Evolutionary conservation across 2,113 vertebrate species (phyloP).

Genomic region (Petaurus breviceps): DNA sequence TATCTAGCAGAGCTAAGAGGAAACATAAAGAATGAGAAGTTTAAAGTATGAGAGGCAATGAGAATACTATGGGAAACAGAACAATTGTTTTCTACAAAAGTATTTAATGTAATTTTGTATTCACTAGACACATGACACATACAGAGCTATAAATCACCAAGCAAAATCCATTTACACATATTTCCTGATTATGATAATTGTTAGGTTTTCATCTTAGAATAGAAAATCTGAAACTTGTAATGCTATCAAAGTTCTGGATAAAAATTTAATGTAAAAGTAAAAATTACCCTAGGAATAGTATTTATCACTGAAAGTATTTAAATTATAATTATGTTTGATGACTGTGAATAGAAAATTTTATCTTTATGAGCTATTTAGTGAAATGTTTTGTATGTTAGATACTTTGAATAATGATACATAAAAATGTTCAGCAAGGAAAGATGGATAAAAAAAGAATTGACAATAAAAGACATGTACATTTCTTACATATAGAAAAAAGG

Average conservation of each 20-base stretch:
- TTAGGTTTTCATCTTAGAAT: not conserved
- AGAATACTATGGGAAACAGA: not conserved
- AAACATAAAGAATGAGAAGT: not conserved
- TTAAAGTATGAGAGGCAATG: not conserved
- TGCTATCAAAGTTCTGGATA: not conserved
- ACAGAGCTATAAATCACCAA: not conserved
- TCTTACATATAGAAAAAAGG: not conserved
- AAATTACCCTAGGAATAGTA: not conserved
- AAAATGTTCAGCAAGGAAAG: not conserved
- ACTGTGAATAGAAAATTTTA: not conserved
- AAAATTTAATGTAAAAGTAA: not conserved
- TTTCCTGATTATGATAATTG: not conserved
- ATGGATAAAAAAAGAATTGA: not conserved
- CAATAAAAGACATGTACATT: not conserved
- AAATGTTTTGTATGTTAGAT: not conserved
- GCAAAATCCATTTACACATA: not conserved
- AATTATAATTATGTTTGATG: constrained; percentile 45
- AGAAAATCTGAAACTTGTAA: not conserved
- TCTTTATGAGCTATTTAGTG: constrained; percentile 3
- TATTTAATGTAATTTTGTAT: not conserved
- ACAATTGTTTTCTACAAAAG: not conserved
- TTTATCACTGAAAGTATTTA: constrained; percentile 52
- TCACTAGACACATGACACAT: not conserved
- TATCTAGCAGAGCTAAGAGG: too few relatives aligned
- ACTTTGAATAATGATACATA: not conserved